Conservation (phyloP, 2,888 invertebrate species). For the Acrobeloides nanus region DNA sequence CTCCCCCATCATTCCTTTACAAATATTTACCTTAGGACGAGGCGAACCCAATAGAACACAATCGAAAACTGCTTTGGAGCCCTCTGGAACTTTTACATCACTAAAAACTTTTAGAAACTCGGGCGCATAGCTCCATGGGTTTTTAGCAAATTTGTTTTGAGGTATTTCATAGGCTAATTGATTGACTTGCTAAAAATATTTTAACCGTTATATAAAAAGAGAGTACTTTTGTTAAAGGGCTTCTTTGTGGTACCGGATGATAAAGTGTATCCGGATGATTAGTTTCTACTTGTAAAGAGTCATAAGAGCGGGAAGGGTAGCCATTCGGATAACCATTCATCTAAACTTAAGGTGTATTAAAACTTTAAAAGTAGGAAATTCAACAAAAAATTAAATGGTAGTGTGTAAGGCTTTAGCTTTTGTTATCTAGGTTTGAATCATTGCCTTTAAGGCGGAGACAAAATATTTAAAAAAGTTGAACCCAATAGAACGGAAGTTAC, state of each 20-base stretch:
- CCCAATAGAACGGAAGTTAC: too few species aligned
- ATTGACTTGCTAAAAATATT: constrained; percentile 50
- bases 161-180: constrained; percentile 52
- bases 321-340: constrained; percentile 23
- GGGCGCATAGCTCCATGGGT: constrained; percentile 50
- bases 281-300: constrained; percentile 19
- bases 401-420: too few species aligned
- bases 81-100: constrained; percentile 41
- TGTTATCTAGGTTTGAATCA: too few species aligned
- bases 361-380: too few species aligned
- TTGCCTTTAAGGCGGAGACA: too few species aligned
- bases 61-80: constrained; percentile 50
- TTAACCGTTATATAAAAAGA: not conserved
- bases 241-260: constrained; percentile 33
- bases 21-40: constrained; percentile 37
- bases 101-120: constrained; percentile 38
- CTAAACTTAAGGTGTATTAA: too few species aligned
- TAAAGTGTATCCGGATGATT: constrained; percentile 15
- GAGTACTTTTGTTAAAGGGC: constrained; percentile 46
- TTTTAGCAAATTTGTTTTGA: constrained; percentile 50
- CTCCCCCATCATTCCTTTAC: not conserved
- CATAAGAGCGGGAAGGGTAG: constrained; percentile 16
- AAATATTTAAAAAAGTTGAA: too few species aligned
- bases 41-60: constrained; percentile 51
- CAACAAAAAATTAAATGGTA: too few species aligned